Evolutionary conservation across 2,797 vertebrate genomes (phyloP), one percentile per base, ranked within the genome.

Genomic region (Adelosebastes latens): DNA sequence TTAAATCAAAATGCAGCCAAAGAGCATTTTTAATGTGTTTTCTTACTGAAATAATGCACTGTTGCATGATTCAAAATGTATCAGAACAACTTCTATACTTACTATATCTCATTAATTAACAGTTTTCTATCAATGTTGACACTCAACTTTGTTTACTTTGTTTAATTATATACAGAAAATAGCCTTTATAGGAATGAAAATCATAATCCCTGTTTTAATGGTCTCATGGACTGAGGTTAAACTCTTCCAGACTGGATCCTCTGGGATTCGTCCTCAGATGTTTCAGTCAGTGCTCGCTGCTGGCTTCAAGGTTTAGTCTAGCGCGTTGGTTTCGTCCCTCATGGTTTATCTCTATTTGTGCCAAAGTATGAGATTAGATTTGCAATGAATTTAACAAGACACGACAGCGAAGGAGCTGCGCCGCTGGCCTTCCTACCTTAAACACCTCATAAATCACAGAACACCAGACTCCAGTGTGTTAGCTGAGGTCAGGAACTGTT

Each of bases 161-260:
- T 68, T 80, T 5, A 70, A 61, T 82, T 67, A 60, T n/a, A 27
- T 18, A 27, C 32, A 71, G 25, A 60, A 71, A 69, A 60, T 9
- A 18, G 10, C 7, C 39, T 49, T 71, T 59, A 29, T 56, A 11
- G 27, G 62, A 72, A 75, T 83, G 64, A 70, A 82, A 75, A 85
- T 71, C 42, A 55, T 86, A 71, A 81, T 82, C 55, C 34, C 64
- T 64, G 59, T 77, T 75, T 84, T 53, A 74, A 70, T 59, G n/a
- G n/a, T 69, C 63, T 79, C 29, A 58, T 70, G 53, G 67, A 75
- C 29, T 34, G 72, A 75, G 32, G 13, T 77, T 83, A 79, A 84
- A 86, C 68, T 86, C 77, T 84, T 85, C 84, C 85, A 88, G 86
- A 87, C 80, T 77, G 42, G 77, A 75, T 81, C 82, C 53, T 69